phyloP scores from a whole-genome alignment of 2,888 invertebrate species.

The Plebejus anna region DNA sequence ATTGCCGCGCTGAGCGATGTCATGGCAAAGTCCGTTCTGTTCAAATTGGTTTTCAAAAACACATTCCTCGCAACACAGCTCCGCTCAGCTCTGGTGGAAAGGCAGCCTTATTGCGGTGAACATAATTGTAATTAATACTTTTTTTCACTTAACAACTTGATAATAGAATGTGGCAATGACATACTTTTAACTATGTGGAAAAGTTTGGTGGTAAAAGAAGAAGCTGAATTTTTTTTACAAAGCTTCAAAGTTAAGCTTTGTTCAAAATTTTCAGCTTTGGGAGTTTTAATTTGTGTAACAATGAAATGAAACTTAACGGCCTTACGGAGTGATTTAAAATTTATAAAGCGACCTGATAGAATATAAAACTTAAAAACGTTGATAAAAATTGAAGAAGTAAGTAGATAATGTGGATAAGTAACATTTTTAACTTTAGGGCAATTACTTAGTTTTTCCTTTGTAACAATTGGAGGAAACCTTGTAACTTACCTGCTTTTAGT shows the following conservation, averaged over 20 bases:
- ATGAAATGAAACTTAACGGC: background rate
- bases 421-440: too few relatives aligned
- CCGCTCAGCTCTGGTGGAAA: too few relatives aligned
- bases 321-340: background rate
- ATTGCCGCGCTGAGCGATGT: too few relatives aligned
- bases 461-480: too few relatives aligned
- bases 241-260: background rate
- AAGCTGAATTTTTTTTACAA: background rate
- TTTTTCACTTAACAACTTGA: background rate
- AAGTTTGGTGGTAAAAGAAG: background rate
- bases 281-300: conserved; percentile 18
- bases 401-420: too few relatives aligned
- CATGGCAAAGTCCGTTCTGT: too few relatives aligned
- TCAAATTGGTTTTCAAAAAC: too few relatives aligned
- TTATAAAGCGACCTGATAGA: background rate
- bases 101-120: background rate
- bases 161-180: background rate
- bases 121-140: background rate
- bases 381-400: too few relatives aligned
- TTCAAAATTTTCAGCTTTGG: background rate
- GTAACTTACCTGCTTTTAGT: too few relatives aligned
- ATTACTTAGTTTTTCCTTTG: too few relatives aligned
- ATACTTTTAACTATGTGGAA: background rate
- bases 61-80: too few relatives aligned
- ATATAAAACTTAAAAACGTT: background rate